Conservation (phyloP, 2,888 invertebrate genomes). For the Lycocerus yunnanus region DNA sequence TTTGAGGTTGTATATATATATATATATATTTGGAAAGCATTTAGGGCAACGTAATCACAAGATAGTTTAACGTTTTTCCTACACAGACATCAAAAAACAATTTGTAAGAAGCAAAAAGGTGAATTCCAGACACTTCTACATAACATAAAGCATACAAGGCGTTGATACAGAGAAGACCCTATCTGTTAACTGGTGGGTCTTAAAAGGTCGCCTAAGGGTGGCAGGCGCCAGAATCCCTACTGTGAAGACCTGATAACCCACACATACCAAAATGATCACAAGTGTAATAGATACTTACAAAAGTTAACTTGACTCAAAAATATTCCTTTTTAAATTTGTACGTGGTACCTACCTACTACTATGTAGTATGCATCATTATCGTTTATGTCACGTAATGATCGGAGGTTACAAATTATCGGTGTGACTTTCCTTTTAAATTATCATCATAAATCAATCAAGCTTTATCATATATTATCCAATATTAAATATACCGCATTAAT, state of each 20-base stretch:
- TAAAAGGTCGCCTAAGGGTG: constrained; percentile 28
- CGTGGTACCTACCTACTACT: background rate
- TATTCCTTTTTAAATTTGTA: background rate
- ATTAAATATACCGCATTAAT: constrained; percentile 12
- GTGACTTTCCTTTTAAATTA: constrained; percentile 13
- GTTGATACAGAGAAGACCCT: constrained; percentile 32
- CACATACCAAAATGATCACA: constrained; percentile 29
- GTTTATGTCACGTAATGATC: constrained; percentile 10
- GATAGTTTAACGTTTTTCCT: constrained; percentile 24
- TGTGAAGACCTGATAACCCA: constrained; percentile 32
- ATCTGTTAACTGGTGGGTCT: constrained; percentile 29
- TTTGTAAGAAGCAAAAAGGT: constrained; percentile 29
- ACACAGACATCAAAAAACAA: constrained; percentile 32
- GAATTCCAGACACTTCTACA: constrained; percentile 31
- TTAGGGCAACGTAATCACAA: background rate
- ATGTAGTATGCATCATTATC: background rate
- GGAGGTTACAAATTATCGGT: constrained; percentile 5
- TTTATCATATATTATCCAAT: constrained; percentile 9
- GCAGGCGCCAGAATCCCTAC: constrained; percentile 26
- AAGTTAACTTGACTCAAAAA: background rate
- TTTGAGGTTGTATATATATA: background rate
- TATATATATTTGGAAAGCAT: background rate
- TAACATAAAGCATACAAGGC: constrained; percentile 35
- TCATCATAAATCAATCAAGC: constrained; percentile 15
- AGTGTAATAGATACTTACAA: constrained; percentile 28